A percentile compares a stretch with the other conserved stretches of the same genome.
These are phyloP conservation scores for Caenorhabditis latens DNA, from an alignment of 1,140 invertebrate species.

Conservation along the genomic window DNA sequence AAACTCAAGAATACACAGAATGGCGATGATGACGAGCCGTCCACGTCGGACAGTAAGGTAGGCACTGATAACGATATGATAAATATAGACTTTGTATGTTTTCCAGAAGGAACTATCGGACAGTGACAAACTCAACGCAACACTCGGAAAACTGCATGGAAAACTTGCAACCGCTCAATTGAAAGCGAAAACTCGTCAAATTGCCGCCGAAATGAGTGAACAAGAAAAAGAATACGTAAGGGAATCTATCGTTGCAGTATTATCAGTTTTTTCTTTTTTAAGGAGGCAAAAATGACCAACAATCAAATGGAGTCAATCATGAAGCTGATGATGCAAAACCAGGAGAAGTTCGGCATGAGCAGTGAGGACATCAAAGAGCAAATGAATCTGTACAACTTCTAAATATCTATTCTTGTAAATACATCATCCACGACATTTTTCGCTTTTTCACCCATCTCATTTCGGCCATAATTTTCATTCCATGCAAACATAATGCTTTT, in stretches of 20 bases:
- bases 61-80: not conserved
- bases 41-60: slow-evolving; percentile 2
- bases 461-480: not conserved
- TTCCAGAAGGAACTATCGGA: not conserved
- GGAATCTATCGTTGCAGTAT: not conserved
- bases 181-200: slow-evolving; percentile 54
- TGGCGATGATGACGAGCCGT: not conserved
- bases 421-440: not conserved
- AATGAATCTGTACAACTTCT: slow-evolving; percentile 62
- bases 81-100: no score
- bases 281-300: slow-evolving; percentile 58
- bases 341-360: slow-evolving; percentile 63
- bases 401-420: not conserved
- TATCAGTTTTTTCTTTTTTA: slow-evolving; percentile 11
- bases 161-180: slow-evolving; percentile 65
- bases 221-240: slow-evolving; percentile 51
- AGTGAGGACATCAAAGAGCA: slow-evolving; percentile 55
- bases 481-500: not conserved
- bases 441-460: not conserved
- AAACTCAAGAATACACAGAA: slow-evolving; percentile 33
- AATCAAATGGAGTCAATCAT: slow-evolving; percentile 63
- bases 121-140: slow-evolving; percentile 40
- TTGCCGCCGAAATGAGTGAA: slow-evolving; percentile 59
- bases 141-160: slow-evolving; percentile 64
- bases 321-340: slow-evolving; percentile 60